Evolutionary conservation across 2,113 vertebrate genomes (phyloP).

Genomic region (Ailuropoda melanoleuca): DNA sequence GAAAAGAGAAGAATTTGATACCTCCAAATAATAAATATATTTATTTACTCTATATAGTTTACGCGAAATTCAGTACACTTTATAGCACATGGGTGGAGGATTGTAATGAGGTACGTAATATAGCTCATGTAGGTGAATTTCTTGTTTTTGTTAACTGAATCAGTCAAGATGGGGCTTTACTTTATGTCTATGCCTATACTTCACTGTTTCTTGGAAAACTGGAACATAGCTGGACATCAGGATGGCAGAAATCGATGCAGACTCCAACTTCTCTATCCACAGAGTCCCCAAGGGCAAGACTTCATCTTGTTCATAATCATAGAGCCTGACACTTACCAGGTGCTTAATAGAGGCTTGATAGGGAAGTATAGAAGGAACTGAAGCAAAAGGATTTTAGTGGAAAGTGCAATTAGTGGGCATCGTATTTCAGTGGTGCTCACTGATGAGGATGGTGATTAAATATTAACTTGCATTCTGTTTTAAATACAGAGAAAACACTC

Average conservation of each 20-base stretch:
- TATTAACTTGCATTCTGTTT: constrained; percentile 14
- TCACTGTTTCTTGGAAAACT: neutral
- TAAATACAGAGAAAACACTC: constrained; percentile 25
- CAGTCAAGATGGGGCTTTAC: neutral
- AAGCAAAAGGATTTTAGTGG: neutral
- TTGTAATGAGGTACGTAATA: neutral
- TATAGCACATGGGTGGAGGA: neutral
- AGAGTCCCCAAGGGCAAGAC: neutral
- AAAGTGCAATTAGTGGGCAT: neutral
- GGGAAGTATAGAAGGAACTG: neutral
- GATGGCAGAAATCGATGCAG: neutral
- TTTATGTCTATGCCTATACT: neutral
- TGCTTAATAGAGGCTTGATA: neutral
- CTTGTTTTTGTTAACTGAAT: neutral
- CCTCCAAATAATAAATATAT: neutral
- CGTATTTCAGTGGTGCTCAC: neutral
- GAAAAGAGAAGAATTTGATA: neutral
- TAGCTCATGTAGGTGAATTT: neutral
- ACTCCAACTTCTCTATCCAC: neutral
- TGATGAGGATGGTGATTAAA: neutral
- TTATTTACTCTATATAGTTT: neutral
- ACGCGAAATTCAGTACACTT: neutral
- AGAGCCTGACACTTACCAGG: neutral
- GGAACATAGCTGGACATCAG: neutral
- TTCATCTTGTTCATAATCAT: neutral